Percentiles rank a stretch among this genome's conserved stretches.
Conservation (phyloP, 2,888 invertebrate species). For the Hirudinaria manillensis region DNA sequence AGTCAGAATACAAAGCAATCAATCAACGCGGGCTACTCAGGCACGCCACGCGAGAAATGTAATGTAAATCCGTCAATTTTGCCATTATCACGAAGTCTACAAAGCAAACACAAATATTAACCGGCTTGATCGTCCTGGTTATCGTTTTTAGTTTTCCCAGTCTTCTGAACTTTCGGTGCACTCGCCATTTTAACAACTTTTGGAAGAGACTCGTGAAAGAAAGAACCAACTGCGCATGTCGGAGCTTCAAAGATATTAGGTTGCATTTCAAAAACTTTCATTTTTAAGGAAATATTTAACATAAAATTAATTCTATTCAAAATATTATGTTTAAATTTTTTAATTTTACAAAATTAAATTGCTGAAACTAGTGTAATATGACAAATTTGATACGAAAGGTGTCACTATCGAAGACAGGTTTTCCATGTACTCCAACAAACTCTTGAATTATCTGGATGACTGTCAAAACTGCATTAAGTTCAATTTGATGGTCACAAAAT, state of each 20-base stretch:
- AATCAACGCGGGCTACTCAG: not conserved
- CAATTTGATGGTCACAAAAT: too few species aligned
- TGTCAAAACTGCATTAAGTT: too few species aligned
- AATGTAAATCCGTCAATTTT: not conserved
- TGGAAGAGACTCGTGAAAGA: constrained; percentile 22
- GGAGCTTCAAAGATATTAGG: not conserved
- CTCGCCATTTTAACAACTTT: constrained; percentile 26
- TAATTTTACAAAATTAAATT: not conserved
- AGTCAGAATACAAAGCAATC: not conserved
- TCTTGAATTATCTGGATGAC: too few species aligned
- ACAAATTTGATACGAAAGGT: too few species aligned
- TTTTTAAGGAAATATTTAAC: not conserved
- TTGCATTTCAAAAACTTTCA: too few species aligned
- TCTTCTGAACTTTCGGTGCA: constrained; percentile 23
- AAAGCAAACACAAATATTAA: constrained; percentile 1
- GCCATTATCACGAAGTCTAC: too few species aligned
- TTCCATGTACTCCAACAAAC: too few species aligned
- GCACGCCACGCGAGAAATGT: constrained; percentile 3
- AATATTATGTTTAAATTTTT: not conserved
- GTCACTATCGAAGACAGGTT: too few species aligned
- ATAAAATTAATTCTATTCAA: not conserved
- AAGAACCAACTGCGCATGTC: constrained; percentile 21
- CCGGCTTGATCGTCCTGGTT: not conserved
- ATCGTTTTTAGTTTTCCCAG: constrained; percentile 24
- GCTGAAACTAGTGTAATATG: too few species aligned